These are phyloP conservation scores for Ephestia elutella DNA, from an alignment of 1,140 invertebrate species.

Conservation along the genomic window DNA sequence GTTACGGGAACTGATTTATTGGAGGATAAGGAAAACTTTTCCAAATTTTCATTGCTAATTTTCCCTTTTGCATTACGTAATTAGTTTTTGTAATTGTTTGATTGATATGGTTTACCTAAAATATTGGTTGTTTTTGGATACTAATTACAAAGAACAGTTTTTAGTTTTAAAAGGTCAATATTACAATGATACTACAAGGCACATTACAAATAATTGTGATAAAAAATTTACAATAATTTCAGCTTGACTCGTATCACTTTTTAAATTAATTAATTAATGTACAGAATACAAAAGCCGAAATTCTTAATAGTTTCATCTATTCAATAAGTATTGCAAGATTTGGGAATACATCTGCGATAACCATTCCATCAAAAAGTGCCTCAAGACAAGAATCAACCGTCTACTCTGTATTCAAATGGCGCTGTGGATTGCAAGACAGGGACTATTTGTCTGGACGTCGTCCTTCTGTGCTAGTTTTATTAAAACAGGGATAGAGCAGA, in stretches of 20 bases:
- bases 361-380: not conserved
- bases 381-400: not conserved
- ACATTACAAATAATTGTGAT: too few relatives aligned
- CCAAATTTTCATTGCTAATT: not conserved
- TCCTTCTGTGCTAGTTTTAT: not conserved
- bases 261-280: too few relatives aligned
- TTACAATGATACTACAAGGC: too few relatives aligned
- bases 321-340: too few relatives aligned
- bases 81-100: not conserved
- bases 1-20: slow-evolving; percentile 33
- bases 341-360: not conserved
- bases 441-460: slow-evolving; percentile 1
- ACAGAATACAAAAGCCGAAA: too few relatives aligned
- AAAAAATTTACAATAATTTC: too few relatives aligned
- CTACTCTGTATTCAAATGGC: slow-evolving; percentile 1
- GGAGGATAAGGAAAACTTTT: slow-evolving; percentile 29
- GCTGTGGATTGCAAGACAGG: not conserved
- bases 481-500: not conserved
- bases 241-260: too few relatives aligned
- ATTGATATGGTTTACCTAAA: not conserved
- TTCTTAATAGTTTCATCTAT: too few relatives aligned
- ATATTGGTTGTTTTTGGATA: not conserved
- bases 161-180: too few relatives aligned
- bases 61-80: slow-evolving; percentile 1
- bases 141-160: too few relatives aligned